Conservation (phyloP, 1,140 invertebrate genomes). For the Drosophila navojoa region DNA sequence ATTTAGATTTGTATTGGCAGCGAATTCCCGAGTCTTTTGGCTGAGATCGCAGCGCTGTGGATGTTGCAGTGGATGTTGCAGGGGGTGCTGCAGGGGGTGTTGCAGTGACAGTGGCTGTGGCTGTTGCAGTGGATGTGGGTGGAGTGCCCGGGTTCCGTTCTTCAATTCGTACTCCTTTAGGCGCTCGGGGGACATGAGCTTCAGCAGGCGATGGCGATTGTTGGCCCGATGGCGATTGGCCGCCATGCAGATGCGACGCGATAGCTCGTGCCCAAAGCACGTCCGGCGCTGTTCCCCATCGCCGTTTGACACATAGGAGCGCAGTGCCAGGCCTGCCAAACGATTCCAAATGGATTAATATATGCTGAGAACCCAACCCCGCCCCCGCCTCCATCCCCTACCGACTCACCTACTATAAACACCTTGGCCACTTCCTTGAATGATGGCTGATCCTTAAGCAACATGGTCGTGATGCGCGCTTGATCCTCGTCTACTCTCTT, state of each 20-base stretch:
- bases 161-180: conserved; percentile 34
- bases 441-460: conserved; percentile 47
- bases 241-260: conserved; percentile 33
- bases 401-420: conserved; percentile 42
- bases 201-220: conserved; percentile 13
- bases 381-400: too few species aligned
- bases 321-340: conserved; percentile 29
- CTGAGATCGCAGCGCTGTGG: conserved; percentile 14
- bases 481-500: neutral
- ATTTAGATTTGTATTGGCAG: conserved; percentile 6
- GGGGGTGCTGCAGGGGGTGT: too few species aligned
- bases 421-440: conserved; percentile 46
- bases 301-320: conserved; percentile 38
- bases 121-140: neutral
- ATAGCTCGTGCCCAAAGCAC: conserved; percentile 41
- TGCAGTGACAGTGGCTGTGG: too few species aligned
- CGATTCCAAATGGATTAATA: neutral
- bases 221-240: conserved; percentile 9
- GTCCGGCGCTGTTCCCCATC: conserved; percentile 27
- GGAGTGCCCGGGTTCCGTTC: conserved; percentile 1
- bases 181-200: conserved; percentile 32
- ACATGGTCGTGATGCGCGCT: conserved; percentile 18
- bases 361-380: too few species aligned
- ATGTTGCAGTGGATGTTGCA: neutral
- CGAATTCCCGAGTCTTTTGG: conserved; percentile 5